These are phyloP conservation scores for Corythaeola cristata DNA, from an alignment of 2,113 vertebrate genomes.

Conservation along the genomic window DNA sequence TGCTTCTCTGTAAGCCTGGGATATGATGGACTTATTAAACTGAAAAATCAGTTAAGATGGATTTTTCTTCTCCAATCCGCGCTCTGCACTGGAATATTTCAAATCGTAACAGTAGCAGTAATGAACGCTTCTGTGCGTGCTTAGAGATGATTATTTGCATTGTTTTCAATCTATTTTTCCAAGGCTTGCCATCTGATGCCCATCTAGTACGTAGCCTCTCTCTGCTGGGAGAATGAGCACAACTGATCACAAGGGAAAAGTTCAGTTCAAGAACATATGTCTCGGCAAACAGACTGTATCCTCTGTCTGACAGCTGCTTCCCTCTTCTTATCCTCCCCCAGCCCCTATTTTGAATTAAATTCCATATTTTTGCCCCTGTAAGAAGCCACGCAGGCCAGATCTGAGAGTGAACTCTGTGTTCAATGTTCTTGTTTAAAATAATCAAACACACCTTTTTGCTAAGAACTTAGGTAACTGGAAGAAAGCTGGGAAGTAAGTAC, in stretches of 20 bases:
- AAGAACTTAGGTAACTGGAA: background rate
- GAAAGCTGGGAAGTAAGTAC: background rate
- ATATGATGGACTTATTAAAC: background rate
- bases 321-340: background rate
- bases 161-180: background rate
- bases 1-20: background rate
- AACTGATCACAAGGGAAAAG: slow-evolving; percentile 21
- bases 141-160: slow-evolving; percentile 2
- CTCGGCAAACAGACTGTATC: background rate
- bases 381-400: background rate
- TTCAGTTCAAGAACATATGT: slow-evolving; percentile 36
- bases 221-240: background rate
- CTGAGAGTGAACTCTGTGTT: background rate
- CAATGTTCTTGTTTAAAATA: background rate
- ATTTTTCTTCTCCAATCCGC: background rate
- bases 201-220: background rate
- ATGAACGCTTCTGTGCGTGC: background rate
- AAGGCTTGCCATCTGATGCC: slow-evolving; percentile 59
- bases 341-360: background rate
- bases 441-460: background rate
- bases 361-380: background rate
- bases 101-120: background rate
- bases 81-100: background rate
- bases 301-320: slow-evolving; percentile 20
- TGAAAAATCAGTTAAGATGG: background rate